phyloP scores from a whole-genome alignment of 2,888 invertebrate genomes.

The Spisula solida region DNA sequence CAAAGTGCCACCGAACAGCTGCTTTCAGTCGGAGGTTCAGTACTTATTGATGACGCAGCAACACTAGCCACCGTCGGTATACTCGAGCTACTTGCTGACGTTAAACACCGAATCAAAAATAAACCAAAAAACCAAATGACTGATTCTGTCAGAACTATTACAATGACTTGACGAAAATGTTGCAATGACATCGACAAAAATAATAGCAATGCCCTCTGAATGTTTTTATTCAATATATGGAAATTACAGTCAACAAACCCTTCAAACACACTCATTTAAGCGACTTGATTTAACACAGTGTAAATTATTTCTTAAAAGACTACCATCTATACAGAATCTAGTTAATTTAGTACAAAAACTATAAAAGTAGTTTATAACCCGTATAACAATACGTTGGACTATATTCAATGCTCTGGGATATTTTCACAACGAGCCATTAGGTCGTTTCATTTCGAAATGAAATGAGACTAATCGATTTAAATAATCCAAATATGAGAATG shows the following conservation, averaged over 20 bases:
- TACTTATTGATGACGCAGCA: too few species aligned
- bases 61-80: too few species aligned
- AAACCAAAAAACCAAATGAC: too few species aligned
- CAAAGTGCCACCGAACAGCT: too few species aligned
- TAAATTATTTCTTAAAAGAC: constrained; percentile 21
- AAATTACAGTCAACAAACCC: background rate
- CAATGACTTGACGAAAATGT: background rate
- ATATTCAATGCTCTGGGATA: background rate
- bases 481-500: constrained; percentile 46
- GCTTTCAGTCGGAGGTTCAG: too few species aligned
- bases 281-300: background rate
- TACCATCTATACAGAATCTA: background rate
- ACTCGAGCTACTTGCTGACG: too few species aligned
- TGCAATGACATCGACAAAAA: background rate
- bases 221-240: background rate
- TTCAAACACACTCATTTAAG: background rate
- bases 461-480: constrained; percentile 39
- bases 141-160: background rate
- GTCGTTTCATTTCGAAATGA: constrained; percentile 14
- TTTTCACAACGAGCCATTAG: constrained; percentile 17
- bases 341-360: background rate
- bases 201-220: background rate
- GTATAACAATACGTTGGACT: background rate
- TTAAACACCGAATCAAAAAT: too few species aligned
- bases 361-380: background rate